Evolutionary conservation across 2,888 invertebrate species (phyloP).

Genomic region (Epinotia demarniana): DNA sequence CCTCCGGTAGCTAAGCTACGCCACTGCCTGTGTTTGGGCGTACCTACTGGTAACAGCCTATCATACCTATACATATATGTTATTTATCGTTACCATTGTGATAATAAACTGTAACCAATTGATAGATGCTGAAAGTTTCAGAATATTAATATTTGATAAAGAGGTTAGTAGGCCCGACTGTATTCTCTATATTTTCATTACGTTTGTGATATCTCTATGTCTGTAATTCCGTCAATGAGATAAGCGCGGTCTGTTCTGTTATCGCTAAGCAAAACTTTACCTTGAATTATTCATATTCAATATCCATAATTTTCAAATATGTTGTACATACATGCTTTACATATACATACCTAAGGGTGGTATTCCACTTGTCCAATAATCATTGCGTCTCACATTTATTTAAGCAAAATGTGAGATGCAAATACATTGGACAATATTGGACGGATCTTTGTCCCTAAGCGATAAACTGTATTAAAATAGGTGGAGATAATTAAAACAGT

Average conservation of each 20-base stretch:
- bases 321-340: too few species aligned
- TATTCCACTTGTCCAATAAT: too few species aligned
- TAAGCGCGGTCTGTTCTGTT: constrained; percentile 49
- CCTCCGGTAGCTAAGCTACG: too few species aligned
- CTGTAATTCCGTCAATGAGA: constrained; percentile 49
- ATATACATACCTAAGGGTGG: too few species aligned
- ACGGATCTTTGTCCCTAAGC: background rate
- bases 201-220: constrained; percentile 28
- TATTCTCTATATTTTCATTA: constrained; percentile 27
- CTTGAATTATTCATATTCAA: constrained; percentile 12
- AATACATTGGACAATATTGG: too few species aligned
- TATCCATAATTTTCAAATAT: background rate
- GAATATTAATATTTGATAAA: constrained; percentile 54
- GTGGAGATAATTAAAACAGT: constrained; percentile 5
- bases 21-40: too few species aligned
- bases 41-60: background rate
- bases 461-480: constrained; percentile 1
- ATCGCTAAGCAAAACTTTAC: constrained; percentile 32
- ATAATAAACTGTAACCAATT: background rate
- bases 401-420: too few species aligned
- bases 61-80: background rate
- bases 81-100: background rate
- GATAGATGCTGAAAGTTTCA: constrained; percentile 26
- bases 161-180: constrained; percentile 66
- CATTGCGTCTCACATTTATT: too few species aligned